Evolutionary conservation across 2,888 invertebrate genomes (phyloP).

Genomic region (Psylliodes chrysocephalus): DNA sequence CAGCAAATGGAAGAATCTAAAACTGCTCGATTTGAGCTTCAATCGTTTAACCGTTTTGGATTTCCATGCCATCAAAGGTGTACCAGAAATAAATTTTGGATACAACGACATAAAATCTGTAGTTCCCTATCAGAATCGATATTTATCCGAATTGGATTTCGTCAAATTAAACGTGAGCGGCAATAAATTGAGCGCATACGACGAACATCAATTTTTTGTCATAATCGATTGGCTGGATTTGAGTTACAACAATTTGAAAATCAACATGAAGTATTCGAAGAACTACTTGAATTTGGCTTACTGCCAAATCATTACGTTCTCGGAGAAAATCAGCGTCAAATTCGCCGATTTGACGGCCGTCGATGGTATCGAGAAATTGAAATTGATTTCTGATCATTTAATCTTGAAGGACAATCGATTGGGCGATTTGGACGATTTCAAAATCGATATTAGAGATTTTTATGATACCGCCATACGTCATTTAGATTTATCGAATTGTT

Average conservation of each 20-base stretch:
- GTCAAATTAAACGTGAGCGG: slow-evolving; percentile 13
- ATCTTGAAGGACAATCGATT: slow-evolving; percentile 13
- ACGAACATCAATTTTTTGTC: not conserved
- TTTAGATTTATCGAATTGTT: slow-evolving; percentile 24
- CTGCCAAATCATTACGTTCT: slow-evolving; percentile 1
- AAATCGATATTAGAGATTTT: not conserved
- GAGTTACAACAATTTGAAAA: slow-evolving; percentile 14
- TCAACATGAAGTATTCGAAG: not conserved
- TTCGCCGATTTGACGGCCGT: slow-evolving; percentile 5
- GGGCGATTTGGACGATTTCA: not conserved
- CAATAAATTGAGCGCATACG: not conserved
- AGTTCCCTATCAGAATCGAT: not conserved
- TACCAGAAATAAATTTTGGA: slow-evolving; percentile 11
- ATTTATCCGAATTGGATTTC: not conserved
- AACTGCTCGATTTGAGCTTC: slow-evolving; percentile 10
- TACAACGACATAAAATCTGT: slow-evolving; percentile 9
- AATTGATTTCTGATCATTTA: not conserved
- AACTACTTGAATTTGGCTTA: slow-evolving; percentile 11
- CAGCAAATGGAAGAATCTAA: not conserved
- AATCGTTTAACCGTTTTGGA: slow-evolving; percentile 14
- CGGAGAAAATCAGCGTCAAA: not conserved
- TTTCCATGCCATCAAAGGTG: not conserved
- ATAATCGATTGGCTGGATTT: slow-evolving; percentile 6
- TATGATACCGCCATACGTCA: not conserved
- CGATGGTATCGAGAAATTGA: not conserved